phyloP scores from a whole-genome alignment of 1,140 invertebrate species.

The Neodiprion pinetum region DNA sequence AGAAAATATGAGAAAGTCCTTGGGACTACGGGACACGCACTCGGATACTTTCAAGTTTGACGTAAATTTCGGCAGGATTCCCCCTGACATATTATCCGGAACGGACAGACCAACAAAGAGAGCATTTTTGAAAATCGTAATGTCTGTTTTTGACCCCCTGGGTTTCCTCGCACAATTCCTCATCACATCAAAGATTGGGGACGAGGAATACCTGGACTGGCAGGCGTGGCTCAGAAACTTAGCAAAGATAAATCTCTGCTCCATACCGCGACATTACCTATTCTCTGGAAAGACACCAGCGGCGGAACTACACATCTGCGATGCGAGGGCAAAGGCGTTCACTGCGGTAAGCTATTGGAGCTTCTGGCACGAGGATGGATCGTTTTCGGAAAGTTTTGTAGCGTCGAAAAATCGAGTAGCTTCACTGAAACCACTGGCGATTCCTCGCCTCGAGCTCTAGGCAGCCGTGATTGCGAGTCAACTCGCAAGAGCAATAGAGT shows the following conservation, averaged over 20 bases:
- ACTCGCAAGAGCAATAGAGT: slow-evolving; percentile 4
- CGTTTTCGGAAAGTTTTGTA: slow-evolving; percentile 15
- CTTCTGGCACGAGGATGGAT: slow-evolving; percentile 10
- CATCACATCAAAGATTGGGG: neutral
- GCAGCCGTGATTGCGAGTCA: slow-evolving; percentile 26
- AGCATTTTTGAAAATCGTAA: no score
- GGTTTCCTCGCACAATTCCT: no score
- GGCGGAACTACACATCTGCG: slow-evolving; percentile 22
- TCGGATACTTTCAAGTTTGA: neutral
- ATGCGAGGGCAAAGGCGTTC: slow-evolving; percentile 39
- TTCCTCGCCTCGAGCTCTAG: slow-evolving; percentile 37
- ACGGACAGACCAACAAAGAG: neutral
- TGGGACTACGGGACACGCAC: neutral
- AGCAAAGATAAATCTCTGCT: slow-evolving; percentile 2
- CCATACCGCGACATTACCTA: slow-evolving; percentile 16
- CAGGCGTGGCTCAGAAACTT: slow-evolving; percentile 26
- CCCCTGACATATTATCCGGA: neutral
- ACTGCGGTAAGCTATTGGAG: slow-evolving; percentile 38
- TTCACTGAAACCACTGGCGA: slow-evolving; percentile 26
- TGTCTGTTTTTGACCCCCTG: no score
- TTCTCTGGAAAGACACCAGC: neutral
- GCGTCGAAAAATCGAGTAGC: slow-evolving; percentile 26
- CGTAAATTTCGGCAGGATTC: neutral
- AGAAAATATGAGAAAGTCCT: neutral
- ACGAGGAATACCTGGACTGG: slow-evolving; percentile 20